Evolutionary conservation across 1,140 invertebrate species (phyloP).

Genomic region (Hetaerina americana): DNA sequence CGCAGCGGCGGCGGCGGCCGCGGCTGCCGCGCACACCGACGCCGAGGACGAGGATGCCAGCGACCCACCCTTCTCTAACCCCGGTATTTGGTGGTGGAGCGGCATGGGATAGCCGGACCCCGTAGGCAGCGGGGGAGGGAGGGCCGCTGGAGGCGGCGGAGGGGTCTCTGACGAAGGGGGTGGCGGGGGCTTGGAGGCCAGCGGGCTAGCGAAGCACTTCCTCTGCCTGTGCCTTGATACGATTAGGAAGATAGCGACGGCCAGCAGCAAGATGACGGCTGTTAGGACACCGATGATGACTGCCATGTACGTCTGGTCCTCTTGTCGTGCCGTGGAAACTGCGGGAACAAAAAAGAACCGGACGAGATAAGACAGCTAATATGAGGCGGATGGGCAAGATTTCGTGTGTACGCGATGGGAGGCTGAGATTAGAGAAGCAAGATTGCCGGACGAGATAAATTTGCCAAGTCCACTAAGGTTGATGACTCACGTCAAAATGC

Average conservation of each 20-base stretch:
- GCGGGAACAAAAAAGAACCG: constrained; percentile 25
- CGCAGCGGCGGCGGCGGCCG: not conserved
- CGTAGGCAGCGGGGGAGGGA: constrained; percentile 34
- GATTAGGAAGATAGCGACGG: constrained; percentile 60
- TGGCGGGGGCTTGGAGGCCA: constrained; percentile 42
- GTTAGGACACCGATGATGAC: constrained; percentile 67
- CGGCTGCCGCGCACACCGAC: constrained; percentile 12
- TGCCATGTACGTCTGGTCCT: constrained; percentile 64
- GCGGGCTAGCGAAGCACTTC: constrained; percentile 60
- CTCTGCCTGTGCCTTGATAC: constrained; percentile 60
- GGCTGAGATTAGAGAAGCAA: too few relatives aligned
- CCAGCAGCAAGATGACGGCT: constrained; percentile 59
- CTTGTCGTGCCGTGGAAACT: constrained; percentile 50
- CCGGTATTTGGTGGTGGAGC: constrained; percentile 38
- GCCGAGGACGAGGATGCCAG: not conserved
- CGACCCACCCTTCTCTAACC: constrained; percentile 24
- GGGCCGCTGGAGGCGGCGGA: constrained; percentile 33
- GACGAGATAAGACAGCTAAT: constrained; percentile 27
- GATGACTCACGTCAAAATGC: too few relatives aligned
- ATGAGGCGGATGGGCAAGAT: constrained; percentile 25
- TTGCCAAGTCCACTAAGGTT: too few relatives aligned
- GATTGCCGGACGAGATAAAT: too few relatives aligned
- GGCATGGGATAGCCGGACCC: constrained; percentile 43
- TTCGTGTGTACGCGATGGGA: too few relatives aligned
- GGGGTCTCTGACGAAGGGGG: constrained; percentile 17